Evolutionary conservation across 2,888 invertebrate species (phyloP), one percentile per base, ranked within the genome.

Genomic region (Ceriagrion tenellum): DNA sequence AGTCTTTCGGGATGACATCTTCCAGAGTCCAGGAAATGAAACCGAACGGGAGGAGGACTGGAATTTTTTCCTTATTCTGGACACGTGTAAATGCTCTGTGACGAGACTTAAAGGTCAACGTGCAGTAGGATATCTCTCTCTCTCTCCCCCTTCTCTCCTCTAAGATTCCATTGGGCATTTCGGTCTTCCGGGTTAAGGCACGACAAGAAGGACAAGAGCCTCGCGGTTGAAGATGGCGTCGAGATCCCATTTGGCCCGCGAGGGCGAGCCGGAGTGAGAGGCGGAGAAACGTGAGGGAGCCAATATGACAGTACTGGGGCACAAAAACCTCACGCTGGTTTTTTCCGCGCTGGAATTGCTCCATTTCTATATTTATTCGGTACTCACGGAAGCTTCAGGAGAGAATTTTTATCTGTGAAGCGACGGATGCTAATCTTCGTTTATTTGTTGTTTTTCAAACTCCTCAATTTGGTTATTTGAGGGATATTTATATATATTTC

Each of bases 1-100:
- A 35, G 81, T 81, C 35, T 81, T 81, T 81, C 26, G 69, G 69
- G 69, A 69, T 69, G 69, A n/a, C 69, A 13, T 81, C 81, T 93
- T 55, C 16, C 12, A 47, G 69, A 69, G 47, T 47, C n/a, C 93
- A 63, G 69, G 93, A 93, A 93, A 93, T 69, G 93, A 93, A 93
- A 40, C 93, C 47, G 47, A 93, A 23, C 81, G 35, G 13, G 16
- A 81, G 3, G 30, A 81, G n/a, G n/a, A n/a, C 30, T 13, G 35
- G 26, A 81, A 13, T 81, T 35, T 81, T 81, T 81, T 35, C 81
- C 81, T 81, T 81, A 81, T 81, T 81, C 81, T 81, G 16, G 81
- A 81, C 81, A 81, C 81, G 81, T 81, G 81, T 81, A 81, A 35
- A 81, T 35, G 81, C 35, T 81, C 81, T 81, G 30, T 81, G 81